Percentiles rank a stretch among this genome's conserved stretches.
Evolutionary conservation across 2,113 vertebrate species (phyloP).

Genomic region (Calidris pugnax): DNA sequence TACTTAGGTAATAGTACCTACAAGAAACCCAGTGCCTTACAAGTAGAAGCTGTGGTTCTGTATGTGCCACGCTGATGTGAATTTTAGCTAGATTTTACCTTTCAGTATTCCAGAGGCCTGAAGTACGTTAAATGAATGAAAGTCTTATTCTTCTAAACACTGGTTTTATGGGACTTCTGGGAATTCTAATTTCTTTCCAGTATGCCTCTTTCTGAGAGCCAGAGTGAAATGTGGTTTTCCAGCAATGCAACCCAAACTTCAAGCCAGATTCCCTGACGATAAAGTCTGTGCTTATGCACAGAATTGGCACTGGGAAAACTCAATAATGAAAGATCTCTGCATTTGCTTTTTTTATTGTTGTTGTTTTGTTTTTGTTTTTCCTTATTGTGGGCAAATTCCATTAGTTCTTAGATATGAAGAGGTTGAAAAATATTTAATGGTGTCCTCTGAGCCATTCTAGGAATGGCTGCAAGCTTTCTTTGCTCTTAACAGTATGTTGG

Average conservation of each 20-base stretch:
- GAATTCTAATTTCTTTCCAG: conserved; percentile 22
- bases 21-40: neutral
- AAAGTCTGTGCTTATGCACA: neutral
- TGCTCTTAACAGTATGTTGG: neutral
- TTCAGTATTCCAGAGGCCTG: neutral
- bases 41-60: neutral
- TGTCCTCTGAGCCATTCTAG: neutral
- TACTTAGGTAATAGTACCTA: neutral
- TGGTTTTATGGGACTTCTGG: neutral
- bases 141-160: neutral
- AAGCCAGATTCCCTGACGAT: neutral
- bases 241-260: neutral
- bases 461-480: neutral
- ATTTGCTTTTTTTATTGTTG: neutral
- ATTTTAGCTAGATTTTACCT: neutral
- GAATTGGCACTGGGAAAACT: neutral
- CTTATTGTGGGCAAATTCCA: neutral
- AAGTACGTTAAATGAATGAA: neutral
- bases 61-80: neutral
- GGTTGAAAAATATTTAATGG: neutral
- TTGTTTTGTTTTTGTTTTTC: neutral
- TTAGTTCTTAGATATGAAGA: neutral
- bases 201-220: neutral
- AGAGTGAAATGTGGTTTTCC: neutral
- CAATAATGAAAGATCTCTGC: neutral